These are phyloP conservation scores for Xanthia togata DNA, from an alignment of 2,888 invertebrate genomes.

Conservation along the genomic window DNA sequence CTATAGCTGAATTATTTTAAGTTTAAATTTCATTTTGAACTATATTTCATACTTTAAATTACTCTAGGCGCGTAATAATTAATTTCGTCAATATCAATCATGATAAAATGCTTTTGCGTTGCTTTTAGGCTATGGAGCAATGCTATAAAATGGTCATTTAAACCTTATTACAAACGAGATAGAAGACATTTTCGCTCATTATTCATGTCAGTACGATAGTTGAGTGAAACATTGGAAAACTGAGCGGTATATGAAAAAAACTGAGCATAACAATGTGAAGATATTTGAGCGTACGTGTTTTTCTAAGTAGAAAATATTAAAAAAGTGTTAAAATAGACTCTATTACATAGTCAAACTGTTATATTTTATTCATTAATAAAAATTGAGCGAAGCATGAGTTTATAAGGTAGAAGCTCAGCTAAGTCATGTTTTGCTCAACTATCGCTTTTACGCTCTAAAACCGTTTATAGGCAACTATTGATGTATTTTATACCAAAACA, in stretches of 20 bases:
- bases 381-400: slow-evolving; percentile 49
- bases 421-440: slow-evolving; percentile 25
- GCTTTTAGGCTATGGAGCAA: slow-evolving; percentile 51
- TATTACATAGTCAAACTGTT: slow-evolving; percentile 27
- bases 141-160: slow-evolving; percentile 61
- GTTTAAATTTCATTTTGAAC: slow-evolving; percentile 34
- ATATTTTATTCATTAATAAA: slow-evolving; percentile 23
- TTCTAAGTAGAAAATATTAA: slow-evolving; percentile 37
- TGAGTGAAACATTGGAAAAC: slow-evolving; percentile 33
- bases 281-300: slow-evolving; percentile 43
- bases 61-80: slow-evolving; percentile 25
- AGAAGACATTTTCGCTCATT: slow-evolving; percentile 63
- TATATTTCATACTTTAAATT: slow-evolving; percentile 60
- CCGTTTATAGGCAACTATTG: slow-evolving; percentile 17
- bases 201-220: slow-evolving; percentile 36
- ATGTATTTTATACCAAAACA: slow-evolving; percentile 32
- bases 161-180: slow-evolving; percentile 54
- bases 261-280: slow-evolving; percentile 27
- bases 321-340: slow-evolving; percentile 55
- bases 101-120: slow-evolving; percentile 60
- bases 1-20: slow-evolving; percentile 50
- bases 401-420: slow-evolving; percentile 15
- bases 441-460: slow-evolving; percentile 23
- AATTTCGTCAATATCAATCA: slow-evolving; percentile 47
- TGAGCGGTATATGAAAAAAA: slow-evolving; percentile 17